These are phyloP conservation scores for Colius striatus DNA, from an alignment of 2,113 vertebrate genomes.

Conservation along the genomic window DNA sequence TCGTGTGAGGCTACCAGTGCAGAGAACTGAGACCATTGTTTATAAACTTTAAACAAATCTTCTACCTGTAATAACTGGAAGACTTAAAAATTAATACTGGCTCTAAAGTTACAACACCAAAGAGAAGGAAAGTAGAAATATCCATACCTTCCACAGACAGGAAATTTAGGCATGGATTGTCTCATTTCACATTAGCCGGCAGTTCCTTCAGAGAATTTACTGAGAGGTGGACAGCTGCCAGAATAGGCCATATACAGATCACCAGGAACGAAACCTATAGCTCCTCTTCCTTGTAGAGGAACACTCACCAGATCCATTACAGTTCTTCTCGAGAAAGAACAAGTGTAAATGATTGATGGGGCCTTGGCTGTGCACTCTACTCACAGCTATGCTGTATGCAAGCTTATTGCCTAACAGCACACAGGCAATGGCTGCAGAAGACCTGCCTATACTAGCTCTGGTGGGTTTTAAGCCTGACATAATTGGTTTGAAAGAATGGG, in stretches of 20 bases:
- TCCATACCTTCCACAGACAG: background rate
- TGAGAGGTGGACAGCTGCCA: background rate
- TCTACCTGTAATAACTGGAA: background rate
- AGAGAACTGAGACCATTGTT: background rate
- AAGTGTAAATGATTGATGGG: background rate
- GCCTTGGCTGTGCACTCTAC: background rate
- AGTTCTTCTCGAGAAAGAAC: background rate
- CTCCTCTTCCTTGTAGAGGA: background rate
- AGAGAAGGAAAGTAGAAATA: background rate
- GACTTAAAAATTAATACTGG: background rate
- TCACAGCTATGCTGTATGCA: background rate
- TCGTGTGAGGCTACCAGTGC: background rate
- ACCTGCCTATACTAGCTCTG: background rate
- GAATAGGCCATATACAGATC: accelerated
- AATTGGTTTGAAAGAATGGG: background rate
- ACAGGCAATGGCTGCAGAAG: background rate
- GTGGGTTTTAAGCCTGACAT: background rate
- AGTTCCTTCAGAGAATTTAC: background rate
- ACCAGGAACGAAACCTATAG: background rate
- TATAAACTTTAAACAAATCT: background rate
- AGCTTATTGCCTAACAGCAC: background rate
- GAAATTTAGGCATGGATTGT: background rate
- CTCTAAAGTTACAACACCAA: background rate
- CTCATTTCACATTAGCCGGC: background rate
- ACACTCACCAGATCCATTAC: background rate